Evolutionary conservation across 2,113 vertebrate species (phyloP), one percentile per base, ranked within the genome.

Genomic region (Murina feae): DNA sequence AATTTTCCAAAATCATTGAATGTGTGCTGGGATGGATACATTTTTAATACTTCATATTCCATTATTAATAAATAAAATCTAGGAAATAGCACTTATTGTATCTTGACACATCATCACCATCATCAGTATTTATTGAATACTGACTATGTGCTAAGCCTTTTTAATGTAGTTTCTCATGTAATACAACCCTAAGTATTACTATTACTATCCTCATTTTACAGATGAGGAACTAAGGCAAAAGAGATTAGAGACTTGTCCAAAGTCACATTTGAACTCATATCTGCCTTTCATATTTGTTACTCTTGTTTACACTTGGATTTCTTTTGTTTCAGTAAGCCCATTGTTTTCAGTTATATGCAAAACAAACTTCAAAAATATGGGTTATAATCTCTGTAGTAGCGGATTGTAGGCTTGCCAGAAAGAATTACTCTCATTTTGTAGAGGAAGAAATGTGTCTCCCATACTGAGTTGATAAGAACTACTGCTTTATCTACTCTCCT

Each of bases 321-420:
- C 69, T 75, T 92, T 58, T 44, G 53, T 78, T 65, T 68, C 5
- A 47, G 4, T 66, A 65, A 96, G 12, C 76, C 55, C 28, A 68
- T 75, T 82, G 53, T 90, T 94, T 94, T 91, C 66, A 92, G 30
- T 78, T 88, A 78, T 23, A 25, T 84, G 51, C 30, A 23, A 71
- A 49, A 82, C 60, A 96, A 71, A 78, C 28, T 75, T 47, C 21
- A 60, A 25, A 93, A 72, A 85, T 86, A 81, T 35, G 90, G 66
- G 53, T 51, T 30, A 89, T 23, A 91, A 32, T 86, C 51, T 79
- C 51, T 71, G 3, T 71, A 39, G 71, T 80, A 65, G 39, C 53
- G 90, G 32, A 66, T 63, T 53, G 93, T n/a, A 89, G 51, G 66
- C 37, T 81, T 92, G 12, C 44, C 47, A 78, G 39, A 60, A 47